These are phyloP conservation scores for Cepaea nemoralis DNA, from an alignment of 1,140 invertebrate genomes.

Conservation along the genomic window DNA sequence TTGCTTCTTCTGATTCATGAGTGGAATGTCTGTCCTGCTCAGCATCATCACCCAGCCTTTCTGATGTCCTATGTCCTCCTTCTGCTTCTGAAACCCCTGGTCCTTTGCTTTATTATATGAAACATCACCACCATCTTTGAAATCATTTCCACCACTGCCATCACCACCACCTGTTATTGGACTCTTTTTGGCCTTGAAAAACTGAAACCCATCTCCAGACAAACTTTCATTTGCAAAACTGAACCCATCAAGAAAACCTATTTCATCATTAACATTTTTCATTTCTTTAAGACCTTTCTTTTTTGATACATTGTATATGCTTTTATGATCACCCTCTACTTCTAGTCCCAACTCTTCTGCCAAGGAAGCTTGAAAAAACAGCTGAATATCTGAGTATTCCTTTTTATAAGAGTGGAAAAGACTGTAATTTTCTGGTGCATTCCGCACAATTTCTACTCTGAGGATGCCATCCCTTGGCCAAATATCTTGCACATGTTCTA, in stretches of 20 bases:
- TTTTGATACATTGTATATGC: neutral
- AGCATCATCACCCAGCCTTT: neutral
- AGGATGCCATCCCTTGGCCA: conserved; percentile 97
- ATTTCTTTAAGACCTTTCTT: neutral
- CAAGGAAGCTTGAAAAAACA: conserved; percentile 34
- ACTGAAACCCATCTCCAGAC: neutral
- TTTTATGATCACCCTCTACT: neutral
- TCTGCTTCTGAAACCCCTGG: conserved; percentile 32
- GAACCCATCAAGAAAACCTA: neutral
- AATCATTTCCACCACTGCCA: neutral
- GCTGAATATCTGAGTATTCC: conserved; percentile 45
- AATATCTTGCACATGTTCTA: conserved; percentile 86
- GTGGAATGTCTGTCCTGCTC: neutral
- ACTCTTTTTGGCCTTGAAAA: neutral
- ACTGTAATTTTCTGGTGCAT: conserved; percentile 73
- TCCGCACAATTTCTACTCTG: conserved; percentile 92
- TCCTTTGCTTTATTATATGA: neutral
- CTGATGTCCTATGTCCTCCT: neutral
- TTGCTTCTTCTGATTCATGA: neutral
- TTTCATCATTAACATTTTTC: neutral
- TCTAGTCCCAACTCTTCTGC: conserved; percentile 37
- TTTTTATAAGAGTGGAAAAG: conserved; percentile 71
- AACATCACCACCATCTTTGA: neutral
- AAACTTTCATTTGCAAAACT: neutral
- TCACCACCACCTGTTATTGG: neutral